Evolutionary conservation across 1,140 invertebrate species (phyloP).

Genomic region (Aphelenchoides avenae): DNA sequence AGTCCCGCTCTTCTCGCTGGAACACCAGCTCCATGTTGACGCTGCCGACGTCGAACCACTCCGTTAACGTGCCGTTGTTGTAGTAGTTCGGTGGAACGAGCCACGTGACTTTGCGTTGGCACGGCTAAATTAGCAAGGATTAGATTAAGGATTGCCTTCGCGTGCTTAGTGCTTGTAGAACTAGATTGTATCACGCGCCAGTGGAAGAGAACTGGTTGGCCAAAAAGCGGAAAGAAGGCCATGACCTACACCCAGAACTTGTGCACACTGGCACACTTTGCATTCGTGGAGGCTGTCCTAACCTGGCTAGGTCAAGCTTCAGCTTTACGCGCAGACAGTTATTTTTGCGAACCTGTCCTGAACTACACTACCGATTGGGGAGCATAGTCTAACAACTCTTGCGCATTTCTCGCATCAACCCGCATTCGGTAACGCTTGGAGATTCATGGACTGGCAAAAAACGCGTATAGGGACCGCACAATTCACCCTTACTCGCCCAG

Average conservation of each 20-base stretch:
- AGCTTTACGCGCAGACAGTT: background rate
- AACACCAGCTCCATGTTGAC: conserved; percentile 42
- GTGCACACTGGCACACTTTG: background rate
- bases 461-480: too few relatives aligned
- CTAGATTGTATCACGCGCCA: background rate
- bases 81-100: conserved; percentile 28
- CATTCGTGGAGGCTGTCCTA: conserved; percentile 1
- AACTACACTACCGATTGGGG: background rate
- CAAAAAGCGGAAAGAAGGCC: background rate
- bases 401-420: too few relatives aligned
- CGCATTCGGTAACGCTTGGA: too few relatives aligned
- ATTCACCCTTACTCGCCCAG: too few relatives aligned
- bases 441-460: too few relatives aligned
- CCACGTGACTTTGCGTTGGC: conserved; percentile 30
- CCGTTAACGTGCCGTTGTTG: conserved; percentile 39
- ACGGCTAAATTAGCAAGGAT: conserved; percentile 17
- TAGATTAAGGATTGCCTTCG: background rate
- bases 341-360: background rate
- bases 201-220: background rate
- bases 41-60: conserved; percentile 41
- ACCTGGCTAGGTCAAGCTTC: conserved; percentile 3
- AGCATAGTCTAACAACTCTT: too few relatives aligned
- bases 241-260: background rate
- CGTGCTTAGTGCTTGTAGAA: too few relatives aligned
- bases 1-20: conserved; percentile 33